Base-by-base conservation (phyloP, 1,140 invertebrate genomes). In the Drosophila subobscura region DNA sequence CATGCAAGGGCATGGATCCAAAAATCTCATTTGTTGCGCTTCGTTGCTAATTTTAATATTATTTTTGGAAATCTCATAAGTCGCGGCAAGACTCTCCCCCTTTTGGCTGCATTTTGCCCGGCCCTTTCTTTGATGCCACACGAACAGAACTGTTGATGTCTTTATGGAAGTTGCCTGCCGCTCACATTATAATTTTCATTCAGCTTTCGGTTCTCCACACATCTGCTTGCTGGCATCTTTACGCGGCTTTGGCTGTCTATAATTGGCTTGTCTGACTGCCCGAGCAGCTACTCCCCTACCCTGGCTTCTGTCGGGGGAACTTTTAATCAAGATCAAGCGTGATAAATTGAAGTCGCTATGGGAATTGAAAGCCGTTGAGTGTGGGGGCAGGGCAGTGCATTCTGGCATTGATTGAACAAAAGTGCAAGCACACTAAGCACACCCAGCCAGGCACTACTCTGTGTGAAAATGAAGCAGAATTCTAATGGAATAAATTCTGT, bases 1-100 rank as follows among this genome's bases (percentile, higher is more conserved):
- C 33, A 12, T 37, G 47, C 20, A 42, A 40, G 5, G 37, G 41
- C 16, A 44, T 22, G 44, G 53, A 20, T 20, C 16, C 16, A 47
- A 54, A 59, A 47, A 70, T 65, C 63, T 80, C 83, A 88, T 88
- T 88, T 88, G 75, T 75, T 79, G 67, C 84, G 83, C 84, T 75
- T 79, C 72, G 64, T 88, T 86, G 83, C 83, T 86, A 76, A 86
- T 88, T 88, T 86, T 88, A 75, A 86, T 88, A 86, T 86, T 88
- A 88, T 88, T 88, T 88, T 89, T 79, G 83, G 84, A 88, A 72
- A 83, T 77, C 75, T 83, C 70, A 88, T 83, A 86, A 76, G 66
- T 76, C 71, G 70, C 64, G 27, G 16, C 4, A 47, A 12, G 25
- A 37, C 16, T 20, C 46, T 46, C 45, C 40, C 49, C 49, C 42